Conservation (phyloP, 2,797 vertebrate species). For the Adelosebastes latens region DNA sequence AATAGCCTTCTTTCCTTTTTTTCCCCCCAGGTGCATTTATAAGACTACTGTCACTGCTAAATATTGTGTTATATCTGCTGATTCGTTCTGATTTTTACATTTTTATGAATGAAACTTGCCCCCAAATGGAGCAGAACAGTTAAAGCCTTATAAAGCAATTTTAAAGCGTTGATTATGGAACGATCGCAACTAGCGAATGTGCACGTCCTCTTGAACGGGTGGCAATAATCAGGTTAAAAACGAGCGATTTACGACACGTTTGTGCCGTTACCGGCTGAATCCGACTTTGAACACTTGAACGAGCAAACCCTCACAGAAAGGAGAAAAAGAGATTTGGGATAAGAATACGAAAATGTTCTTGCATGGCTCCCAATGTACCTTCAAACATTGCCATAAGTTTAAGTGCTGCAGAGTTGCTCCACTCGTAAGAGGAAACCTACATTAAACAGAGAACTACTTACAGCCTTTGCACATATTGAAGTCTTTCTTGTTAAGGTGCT, state of each 20-base stretch:
- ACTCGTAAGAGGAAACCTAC: not conserved
- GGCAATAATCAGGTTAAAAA: not conserved
- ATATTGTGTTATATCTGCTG: not conserved
- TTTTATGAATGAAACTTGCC: constrained; percentile 1
- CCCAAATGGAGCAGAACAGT: not conserved
- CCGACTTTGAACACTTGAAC: not conserved
- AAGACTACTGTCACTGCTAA: not conserved
- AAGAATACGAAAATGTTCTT: constrained; percentile 3
- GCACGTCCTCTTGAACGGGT: not conserved
- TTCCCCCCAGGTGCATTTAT: not conserved
- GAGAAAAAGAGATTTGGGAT: not conserved
- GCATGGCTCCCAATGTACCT: constrained; percentile 7
- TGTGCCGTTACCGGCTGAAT: not conserved
- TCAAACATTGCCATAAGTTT: not conserved
- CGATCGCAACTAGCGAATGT: not conserved
- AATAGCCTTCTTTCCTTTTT: not conserved
- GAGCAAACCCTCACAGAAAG: not conserved
- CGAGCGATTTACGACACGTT: not conserved
- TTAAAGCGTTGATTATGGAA: not conserved
- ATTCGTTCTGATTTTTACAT: not conserved
- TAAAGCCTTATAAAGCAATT: not conserved
- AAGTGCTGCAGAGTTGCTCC: constrained; percentile 1
- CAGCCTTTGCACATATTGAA: constrained; percentile 1
- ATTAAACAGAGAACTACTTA: not conserved
- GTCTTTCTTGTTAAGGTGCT: constrained; percentile 9